Base-by-base conservation (phyloP, 2,113 vertebrate genomes). In the Ailurus styani region DNA sequence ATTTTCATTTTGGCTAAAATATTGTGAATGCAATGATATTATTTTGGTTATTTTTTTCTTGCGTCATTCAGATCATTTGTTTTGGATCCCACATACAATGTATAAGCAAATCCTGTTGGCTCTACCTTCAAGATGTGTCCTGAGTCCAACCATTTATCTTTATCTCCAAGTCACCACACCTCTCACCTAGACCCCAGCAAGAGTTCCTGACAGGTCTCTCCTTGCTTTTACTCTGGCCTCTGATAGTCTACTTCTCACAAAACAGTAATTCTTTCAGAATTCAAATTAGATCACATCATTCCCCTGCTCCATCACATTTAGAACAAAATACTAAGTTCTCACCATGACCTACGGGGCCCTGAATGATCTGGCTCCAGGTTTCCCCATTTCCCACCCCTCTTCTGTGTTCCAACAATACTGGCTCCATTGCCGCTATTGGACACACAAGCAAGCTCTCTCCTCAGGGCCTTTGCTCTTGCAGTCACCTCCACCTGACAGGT, bases 1-100 rank as follows among this genome's bases (percentile, higher is more conserved):
- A 25, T 93, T 97, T 87, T 81, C 31, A 52, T 68, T 75, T 97
- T 70, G 52, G n/a, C 40, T 93, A 52, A 88, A 87, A 92, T 83
- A 52, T 85, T 91, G 75, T 66, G 15, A 50, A 21, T 75, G n/a
- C 45, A 29, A 79, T 77, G 20, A 25, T 83, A 45, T 11, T 92
- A 10, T 60, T 87, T 83, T 50, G 25, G 23, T 73, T 50, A 55
- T 64, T 72, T 70, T 77, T 92, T 91, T 52, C 34, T 84, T 77
- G 20, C 10, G 60, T 91, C 20, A 72, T 70, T 95, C 9, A 55
- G 64, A 47, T 72, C 42, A 87, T 62, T 96, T 78, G 45, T 87
- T 95, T 96, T 79, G 79, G 20, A 82, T 90, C 14, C 27, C 21
- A 77, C 29, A 78, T 82, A 37, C 81, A 95, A 64, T 14, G 17